These are phyloP conservation scores for Agrochola litura DNA, from an alignment of 2,888 invertebrate genomes.

Conservation along the genomic window DNA sequence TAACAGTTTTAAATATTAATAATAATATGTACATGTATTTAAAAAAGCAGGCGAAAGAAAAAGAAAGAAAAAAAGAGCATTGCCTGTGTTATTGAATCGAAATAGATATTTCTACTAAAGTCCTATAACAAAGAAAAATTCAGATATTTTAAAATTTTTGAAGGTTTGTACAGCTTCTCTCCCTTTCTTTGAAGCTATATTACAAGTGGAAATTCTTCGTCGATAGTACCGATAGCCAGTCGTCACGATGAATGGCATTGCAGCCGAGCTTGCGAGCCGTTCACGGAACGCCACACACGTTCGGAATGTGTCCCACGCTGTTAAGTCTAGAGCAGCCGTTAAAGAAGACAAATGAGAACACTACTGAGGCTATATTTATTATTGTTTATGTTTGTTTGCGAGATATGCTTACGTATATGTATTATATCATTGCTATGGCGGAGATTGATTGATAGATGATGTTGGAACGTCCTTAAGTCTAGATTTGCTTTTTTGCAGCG, in stretches of 20 bases:
- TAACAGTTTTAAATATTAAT: neutral
- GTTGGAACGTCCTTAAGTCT: neutral
- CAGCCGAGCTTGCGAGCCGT: constrained; percentile 18
- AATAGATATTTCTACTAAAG: neutral
- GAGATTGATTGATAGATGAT: constrained; percentile 40
- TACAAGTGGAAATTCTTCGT: neutral
- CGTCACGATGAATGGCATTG: constrained; percentile 32
- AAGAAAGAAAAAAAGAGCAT: no score
- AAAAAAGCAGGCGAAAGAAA: neutral
- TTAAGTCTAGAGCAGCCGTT: constrained; percentile 38
- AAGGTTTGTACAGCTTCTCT: no score
- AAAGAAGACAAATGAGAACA: constrained; percentile 54
- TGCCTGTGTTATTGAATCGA: neutral
- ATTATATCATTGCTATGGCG: constrained; percentile 15
- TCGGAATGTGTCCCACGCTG: constrained; percentile 61
- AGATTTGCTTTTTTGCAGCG: neutral
- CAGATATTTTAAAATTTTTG: neutral
- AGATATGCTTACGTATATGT: constrained; percentile 22
- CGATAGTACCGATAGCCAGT: constrained; percentile 1
- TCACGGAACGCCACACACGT: constrained; percentile 48
- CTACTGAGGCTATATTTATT: constrained; percentile 34
- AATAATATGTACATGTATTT: neutral
- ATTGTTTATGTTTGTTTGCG: constrained; percentile 38
- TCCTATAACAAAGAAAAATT: neutral
- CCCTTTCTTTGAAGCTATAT: neutral